Conservation (phyloP, 1,140 invertebrate species). For the Holotrichia oblita region DNA sequence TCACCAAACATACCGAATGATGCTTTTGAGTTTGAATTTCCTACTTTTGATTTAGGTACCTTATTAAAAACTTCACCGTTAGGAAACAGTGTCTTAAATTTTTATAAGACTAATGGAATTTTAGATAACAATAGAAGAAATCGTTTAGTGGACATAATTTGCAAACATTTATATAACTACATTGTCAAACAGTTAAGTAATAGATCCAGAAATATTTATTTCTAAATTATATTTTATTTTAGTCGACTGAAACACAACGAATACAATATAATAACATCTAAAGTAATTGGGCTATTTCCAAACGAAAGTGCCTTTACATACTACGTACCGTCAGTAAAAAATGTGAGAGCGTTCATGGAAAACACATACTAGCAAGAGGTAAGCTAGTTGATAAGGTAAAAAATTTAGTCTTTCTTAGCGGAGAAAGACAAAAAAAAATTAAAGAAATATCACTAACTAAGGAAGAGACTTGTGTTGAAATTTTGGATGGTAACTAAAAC, state of each 20-base stretch:
- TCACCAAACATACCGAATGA: background rate
- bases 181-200: background rate
- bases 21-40: no score
- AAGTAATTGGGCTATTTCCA: background rate
- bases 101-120: background rate
- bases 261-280: background rate
- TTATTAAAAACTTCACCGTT: background rate
- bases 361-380: background rate
- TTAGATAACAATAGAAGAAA: background rate
- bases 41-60: background rate
- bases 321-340: background rate
- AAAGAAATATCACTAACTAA: background rate
- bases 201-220: background rate
- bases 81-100: background rate
- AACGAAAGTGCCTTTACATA: background rate
- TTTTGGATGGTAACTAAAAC: no score
- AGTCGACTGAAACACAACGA: background rate
- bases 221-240: background rate
- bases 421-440: background rate
- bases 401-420: background rate
- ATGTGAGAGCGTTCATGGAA: background rate
- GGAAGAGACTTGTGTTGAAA: no score
- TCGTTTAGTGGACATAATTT: background rate
- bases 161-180: background rate
- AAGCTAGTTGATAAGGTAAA: background rate